Conservation (phyloP, 2,888 invertebrate species). For the Synanthedon tipuliformis region DNA sequence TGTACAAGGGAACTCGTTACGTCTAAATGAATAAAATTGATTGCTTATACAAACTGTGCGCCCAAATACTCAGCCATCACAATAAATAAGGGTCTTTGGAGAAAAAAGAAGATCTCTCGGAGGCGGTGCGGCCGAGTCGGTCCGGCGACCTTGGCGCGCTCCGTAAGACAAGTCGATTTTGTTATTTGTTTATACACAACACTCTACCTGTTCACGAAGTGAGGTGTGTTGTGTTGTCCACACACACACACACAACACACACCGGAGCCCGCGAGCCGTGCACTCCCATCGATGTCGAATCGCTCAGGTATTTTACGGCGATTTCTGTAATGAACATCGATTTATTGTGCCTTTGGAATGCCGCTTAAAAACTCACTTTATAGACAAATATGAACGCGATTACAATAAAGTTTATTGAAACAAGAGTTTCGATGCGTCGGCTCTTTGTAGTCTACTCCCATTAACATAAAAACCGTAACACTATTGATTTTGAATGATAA, state of each 20-base stretch:
- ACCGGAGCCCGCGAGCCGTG: slow-evolving; percentile 8
- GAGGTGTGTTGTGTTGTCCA: slow-evolving; percentile 13
- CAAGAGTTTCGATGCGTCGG: slow-evolving; percentile 23
- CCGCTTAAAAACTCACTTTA: slow-evolving; percentile 45
- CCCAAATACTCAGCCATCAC: slow-evolving; percentile 67
- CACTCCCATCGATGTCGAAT: slow-evolving; percentile 42
- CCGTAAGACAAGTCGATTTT: slow-evolving; percentile 67
- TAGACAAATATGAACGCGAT: slow-evolving; percentile 45
- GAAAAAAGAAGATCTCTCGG: slow-evolving; percentile 41
- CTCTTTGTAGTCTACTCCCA: slow-evolving; percentile 26
- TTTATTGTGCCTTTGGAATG: slow-evolving; percentile 53
- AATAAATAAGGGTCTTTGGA: slow-evolving; percentile 64
- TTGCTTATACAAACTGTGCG: slow-evolving; percentile 69
- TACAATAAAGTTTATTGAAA: slow-evolving; percentile 48
- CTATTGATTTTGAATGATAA: slow-evolving; percentile 22
- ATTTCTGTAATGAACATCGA: slow-evolving; percentile 63
- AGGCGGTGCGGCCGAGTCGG: slow-evolving; percentile 16
- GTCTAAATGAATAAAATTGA: slow-evolving; percentile 70
- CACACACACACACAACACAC: slow-evolving; percentile 4
- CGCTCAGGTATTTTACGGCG: slow-evolving; percentile 60
- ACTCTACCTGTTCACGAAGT: slow-evolving; percentile 52
- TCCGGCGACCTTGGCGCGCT: slow-evolving; percentile 56
- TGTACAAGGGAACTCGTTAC: slow-evolving; percentile 54
- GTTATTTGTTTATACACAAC: slow-evolving; percentile 70
- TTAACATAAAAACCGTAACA: slow-evolving; percentile 39